Evolutionary conservation across 1,140 invertebrate genomes (phyloP), one percentile per base, ranked within the genome.

Genomic region (Drosophila busckii): DNA sequence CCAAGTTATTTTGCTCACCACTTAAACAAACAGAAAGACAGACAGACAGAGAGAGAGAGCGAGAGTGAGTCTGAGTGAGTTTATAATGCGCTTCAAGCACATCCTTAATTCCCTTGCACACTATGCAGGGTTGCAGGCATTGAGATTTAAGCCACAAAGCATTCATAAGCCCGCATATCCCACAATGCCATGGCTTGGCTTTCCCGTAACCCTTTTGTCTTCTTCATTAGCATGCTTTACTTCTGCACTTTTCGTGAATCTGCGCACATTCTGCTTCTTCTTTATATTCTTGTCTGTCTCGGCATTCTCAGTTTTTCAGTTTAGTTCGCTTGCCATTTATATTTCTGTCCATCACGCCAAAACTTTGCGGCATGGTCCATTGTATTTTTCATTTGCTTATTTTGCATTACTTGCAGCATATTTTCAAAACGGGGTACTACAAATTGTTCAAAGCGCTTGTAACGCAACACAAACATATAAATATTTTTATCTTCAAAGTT

Each of bases 141-240:
- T 58, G 34, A 22, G 38, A 53, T 59, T 34, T 32, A 7, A 29
- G 23, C 55, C 48, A 44, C 55, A 59, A 53, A 59, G 48, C 48
- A 59, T 59, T 59, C 55, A 59, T 53, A 59, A 59, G 19, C 48
- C 53, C 44, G 53, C 53, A 56, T 56, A 49, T 8, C 20, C 54
- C 38, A 38, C 44, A 63, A 40, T 49, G 32, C 16, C 28, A 16
- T 16, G 25, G n/a, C 9, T 23, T 45, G 32, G n/a, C 2, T n/a
- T 35, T 32, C 13, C n/a, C 34, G 34, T 7, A 64, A 49, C 17
- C 34, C 35, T 37, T 54, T 71, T 71, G 35, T 48, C 61, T 35
- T 19, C 61, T 44, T 61, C 29, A 71, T 71, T 71, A 66, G 50
- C 45, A 26, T 42, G 17, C 31, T 45, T 42, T 60, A 48, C 44